Percentiles rank a stretch among this genome's conserved stretches.
Conservation (phyloP, 2,113 vertebrate genomes). For the Sinocyclocheilus anshuiensis region DNA sequence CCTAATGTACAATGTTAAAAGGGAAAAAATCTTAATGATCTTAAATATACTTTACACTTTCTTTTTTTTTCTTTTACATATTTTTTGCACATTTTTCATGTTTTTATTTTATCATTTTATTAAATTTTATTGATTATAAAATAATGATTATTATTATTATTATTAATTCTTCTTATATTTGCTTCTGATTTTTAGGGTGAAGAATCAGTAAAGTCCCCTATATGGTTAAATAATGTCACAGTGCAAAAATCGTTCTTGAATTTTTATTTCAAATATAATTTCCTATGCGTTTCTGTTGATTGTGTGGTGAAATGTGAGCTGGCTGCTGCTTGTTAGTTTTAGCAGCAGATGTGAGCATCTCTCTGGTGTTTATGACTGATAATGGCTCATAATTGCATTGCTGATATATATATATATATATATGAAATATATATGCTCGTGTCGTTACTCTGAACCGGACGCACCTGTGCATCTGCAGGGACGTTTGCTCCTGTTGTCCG, state of each 20-base stretch:
- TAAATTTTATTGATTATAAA: no score
- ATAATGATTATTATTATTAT: no score
- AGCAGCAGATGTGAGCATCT: not conserved
- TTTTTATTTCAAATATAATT: not conserved
- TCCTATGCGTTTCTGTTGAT: not conserved
- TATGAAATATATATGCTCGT: not conserved
- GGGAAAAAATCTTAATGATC: not conserved
- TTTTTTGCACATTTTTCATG: no score
- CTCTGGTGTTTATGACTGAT: not conserved
- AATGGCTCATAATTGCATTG: not conserved
- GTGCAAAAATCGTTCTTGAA: not conserved
- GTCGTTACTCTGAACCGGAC: not conserved
- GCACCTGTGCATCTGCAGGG: not conserved
- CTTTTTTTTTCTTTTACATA: no score
- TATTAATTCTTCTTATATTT: no score
- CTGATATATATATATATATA: not conserved
- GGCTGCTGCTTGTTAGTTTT: not conserved
- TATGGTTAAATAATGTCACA: not conserved
- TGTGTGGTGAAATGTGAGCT: not conserved
- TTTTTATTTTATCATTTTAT: no score
- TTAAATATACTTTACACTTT: not conserved
- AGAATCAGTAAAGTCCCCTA: no score
- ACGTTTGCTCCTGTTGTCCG: not conserved
- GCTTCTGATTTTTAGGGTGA: no score
- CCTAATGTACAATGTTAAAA: not conserved